These are phyloP conservation scores for Xestobium rufovillosum DNA, from an alignment of 2,888 invertebrate species.

Conservation along the genomic window DNA sequence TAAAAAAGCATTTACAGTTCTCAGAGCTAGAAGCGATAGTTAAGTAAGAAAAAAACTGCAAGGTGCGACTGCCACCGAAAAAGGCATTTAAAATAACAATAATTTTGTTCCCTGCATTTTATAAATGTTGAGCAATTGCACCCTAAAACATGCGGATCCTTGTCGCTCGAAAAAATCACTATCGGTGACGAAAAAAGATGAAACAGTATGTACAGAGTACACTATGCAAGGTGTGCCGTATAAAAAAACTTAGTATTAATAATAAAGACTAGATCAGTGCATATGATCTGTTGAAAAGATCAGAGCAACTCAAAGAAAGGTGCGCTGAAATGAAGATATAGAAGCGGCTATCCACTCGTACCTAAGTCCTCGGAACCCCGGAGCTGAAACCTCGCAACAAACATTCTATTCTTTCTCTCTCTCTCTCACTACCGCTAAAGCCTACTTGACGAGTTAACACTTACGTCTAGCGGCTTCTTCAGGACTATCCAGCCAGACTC, in stretches of 20 bases:
- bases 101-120: too few species aligned
- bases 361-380: conserved; percentile 28
- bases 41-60: too few species aligned
- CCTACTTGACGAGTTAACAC: conserved; percentile 46
- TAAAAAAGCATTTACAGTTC: too few species aligned
- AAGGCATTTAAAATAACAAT: too few species aligned
- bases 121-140: too few species aligned
- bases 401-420: conserved; percentile 17
- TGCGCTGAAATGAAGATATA: conserved; percentile 63
- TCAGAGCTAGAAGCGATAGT: too few species aligned
- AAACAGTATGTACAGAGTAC: too few species aligned
- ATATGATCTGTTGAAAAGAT: conserved; percentile 35
- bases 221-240: conserved; percentile 55
- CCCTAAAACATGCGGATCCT: too few species aligned
- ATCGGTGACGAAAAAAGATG: too few species aligned
- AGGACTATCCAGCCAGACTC: conserved; percentile 96
- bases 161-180: too few species aligned
- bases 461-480: conserved; percentile 93
- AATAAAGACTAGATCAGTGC: conserved; percentile 44
- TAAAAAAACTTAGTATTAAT: conserved; percentile 51
- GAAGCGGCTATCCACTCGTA: conserved; percentile 50
- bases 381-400: conserved; percentile 10
- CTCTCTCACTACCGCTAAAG: conserved; percentile 22
- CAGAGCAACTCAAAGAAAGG: conserved; percentile 62
- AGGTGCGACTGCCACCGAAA: too few species aligned